phyloP scores from a whole-genome alignment of 2,888 invertebrate species.

The Chaetogeoica ovagalla region DNA sequence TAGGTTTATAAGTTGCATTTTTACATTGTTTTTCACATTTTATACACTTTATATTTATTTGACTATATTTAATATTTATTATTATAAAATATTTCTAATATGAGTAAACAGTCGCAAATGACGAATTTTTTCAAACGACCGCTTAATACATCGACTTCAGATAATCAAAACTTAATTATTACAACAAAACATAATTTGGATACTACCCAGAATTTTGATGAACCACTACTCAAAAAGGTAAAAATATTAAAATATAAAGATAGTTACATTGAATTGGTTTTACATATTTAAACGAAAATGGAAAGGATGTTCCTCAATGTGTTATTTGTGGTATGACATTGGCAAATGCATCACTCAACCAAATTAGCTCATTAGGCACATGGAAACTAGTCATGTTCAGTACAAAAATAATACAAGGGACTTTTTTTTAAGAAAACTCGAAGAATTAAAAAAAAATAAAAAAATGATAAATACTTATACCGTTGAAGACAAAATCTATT shows the following conservation, averaged over 20 bases:
- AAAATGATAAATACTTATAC: conserved; percentile 1
- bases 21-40: too few species aligned
- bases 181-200: background rate
- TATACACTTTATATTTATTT: too few species aligned
- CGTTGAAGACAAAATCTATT: background rate
- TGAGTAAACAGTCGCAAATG: too few species aligned
- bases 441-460: background rate
- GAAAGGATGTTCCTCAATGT: too few species aligned
- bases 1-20: too few species aligned
- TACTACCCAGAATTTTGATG: background rate
- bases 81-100: too few species aligned
- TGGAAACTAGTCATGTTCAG: background rate
- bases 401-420: background rate
- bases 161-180: background rate
- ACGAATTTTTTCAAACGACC: too few species aligned
- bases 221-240: background rate
- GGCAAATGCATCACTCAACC: conserved; percentile 1
- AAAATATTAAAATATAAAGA: background rate
- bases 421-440: conserved; percentile 6
- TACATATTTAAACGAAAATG: background rate
- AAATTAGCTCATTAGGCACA: background rate
- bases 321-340: too few species aligned
- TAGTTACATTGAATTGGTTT: background rate
- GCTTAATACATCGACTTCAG: background rate
- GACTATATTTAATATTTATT: too few species aligned